phyloP scores from a whole-genome alignment of 1,140 invertebrate genomes.

The Ooceraea biroi region DNA sequence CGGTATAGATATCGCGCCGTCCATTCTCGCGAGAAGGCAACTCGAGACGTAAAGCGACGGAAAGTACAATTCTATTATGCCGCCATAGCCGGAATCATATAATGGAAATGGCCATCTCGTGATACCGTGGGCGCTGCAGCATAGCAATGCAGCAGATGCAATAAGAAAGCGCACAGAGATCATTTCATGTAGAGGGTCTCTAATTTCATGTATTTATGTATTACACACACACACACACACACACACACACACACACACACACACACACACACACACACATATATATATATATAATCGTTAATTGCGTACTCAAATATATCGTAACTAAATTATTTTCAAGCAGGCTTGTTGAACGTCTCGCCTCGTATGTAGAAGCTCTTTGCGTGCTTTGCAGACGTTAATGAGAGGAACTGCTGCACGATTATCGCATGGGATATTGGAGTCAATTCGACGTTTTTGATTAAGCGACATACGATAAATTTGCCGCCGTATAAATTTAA shows the following conservation, averaged over 20 bases:
- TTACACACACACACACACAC: too few relatives aligned
- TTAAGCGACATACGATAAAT: conserved; percentile 9
- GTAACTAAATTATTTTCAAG: too few relatives aligned
- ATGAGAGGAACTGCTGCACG: neutral
- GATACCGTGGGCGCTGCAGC: conserved; percentile 19
- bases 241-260: too few relatives aligned
- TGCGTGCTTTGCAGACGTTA: neutral
- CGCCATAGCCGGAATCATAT: conserved; percentile 1
- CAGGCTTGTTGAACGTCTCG: too few relatives aligned
- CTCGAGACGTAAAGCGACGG: conserved; percentile 38
- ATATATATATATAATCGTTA: too few relatives aligned
- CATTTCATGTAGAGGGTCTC: too few relatives aligned
- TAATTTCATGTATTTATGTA: neutral
- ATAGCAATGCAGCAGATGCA: neutral
- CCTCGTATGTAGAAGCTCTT: too few relatives aligned
- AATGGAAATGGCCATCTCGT: conserved; percentile 40
- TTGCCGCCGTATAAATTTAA: conserved; percentile 31
- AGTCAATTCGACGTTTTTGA: neutral
- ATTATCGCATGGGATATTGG: neutral
- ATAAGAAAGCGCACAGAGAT: neutral
- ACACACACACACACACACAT: too few relatives aligned
- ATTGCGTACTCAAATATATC: too few relatives aligned
- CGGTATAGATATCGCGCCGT: conserved; percentile 16
- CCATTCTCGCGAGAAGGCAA: conserved; percentile 23
- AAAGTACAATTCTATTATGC: conserved; percentile 58